Conservation (phyloP, 2,888 invertebrate species). For the Seira sanloemensis region DNA sequence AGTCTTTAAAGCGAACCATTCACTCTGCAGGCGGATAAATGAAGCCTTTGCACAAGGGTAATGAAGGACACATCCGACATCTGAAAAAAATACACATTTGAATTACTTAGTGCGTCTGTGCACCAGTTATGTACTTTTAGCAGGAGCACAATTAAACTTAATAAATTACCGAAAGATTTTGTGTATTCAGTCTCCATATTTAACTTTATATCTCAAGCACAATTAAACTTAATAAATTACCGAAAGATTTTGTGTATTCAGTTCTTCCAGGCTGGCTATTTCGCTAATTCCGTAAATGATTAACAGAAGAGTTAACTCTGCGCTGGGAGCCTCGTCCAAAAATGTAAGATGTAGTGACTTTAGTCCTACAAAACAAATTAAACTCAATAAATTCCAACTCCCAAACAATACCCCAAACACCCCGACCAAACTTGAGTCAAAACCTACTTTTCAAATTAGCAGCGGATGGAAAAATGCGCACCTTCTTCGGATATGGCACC, state of each 20-base stretch:
- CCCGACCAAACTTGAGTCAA: no score
- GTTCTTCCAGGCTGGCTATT: conserved; percentile 19
- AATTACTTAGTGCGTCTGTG: no score
- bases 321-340: conserved; percentile 24
- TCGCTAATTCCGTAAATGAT: conserved; percentile 53
- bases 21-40: conserved; percentile 21
- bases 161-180: no score
- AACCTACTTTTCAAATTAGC: conserved; percentile 43
- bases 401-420: not conserved
- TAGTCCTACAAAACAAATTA: conserved; percentile 38
- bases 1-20: conserved; percentile 43
- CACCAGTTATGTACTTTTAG: no score
- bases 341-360: conserved; percentile 44
- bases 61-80: conserved; percentile 58
- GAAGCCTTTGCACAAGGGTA: conserved; percentile 31
- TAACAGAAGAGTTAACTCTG: conserved; percentile 43
- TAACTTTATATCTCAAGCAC: no score
- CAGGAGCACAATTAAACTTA: no score
- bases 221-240: conserved; percentile 34
- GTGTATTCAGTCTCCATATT: not conserved
- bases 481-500: conserved; percentile 1
- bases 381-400: not conserved
- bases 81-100: conserved; percentile 25
- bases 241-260: conserved; percentile 43
- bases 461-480: conserved; percentile 18